Evolutionary conservation across 1,140 invertebrate species (phyloP).

Genomic region (Capitella teleta): DNA sequence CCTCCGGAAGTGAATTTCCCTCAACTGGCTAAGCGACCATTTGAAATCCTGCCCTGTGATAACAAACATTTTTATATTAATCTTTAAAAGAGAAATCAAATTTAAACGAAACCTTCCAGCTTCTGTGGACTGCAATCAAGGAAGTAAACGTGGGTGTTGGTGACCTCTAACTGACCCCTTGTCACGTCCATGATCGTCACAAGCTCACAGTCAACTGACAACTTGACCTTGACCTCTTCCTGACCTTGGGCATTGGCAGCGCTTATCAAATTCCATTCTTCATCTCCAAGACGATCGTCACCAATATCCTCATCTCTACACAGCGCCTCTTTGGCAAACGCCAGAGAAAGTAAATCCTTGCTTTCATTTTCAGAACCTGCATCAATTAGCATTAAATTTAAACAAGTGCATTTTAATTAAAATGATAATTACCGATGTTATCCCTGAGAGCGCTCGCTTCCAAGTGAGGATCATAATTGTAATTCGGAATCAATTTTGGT

Average conservation of each 20-base stretch:
- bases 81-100: background rate
- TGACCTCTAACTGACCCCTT: constrained; percentile 54
- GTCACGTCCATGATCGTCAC: constrained; percentile 53
- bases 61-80: background rate
- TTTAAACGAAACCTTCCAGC: constrained; percentile 41
- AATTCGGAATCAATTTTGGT: constrained; percentile 50
- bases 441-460: constrained; percentile 55
- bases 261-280: constrained; percentile 37
- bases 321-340: constrained; percentile 29
- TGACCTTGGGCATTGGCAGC: constrained; percentile 14
- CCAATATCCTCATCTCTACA: constrained; percentile 30
- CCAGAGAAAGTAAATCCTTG: no score
- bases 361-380: no score
- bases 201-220: constrained; percentile 54
- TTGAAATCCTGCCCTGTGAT: constrained; percentile 36
- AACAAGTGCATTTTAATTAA: no score
- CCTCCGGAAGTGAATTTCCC: constrained; percentile 53
- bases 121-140: constrained; percentile 49
- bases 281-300: constrained; percentile 36
- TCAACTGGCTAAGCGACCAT: constrained; percentile 48
- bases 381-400: no score
- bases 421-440: constrained; percentile 39
- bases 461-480: constrained; percentile 49
- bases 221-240: constrained; percentile 4
- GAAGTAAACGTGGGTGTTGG: constrained; percentile 53